These are phyloP conservation scores for Mayetiola destructor DNA, from an alignment of 2,888 invertebrate genomes.

Conservation along the genomic window DNA sequence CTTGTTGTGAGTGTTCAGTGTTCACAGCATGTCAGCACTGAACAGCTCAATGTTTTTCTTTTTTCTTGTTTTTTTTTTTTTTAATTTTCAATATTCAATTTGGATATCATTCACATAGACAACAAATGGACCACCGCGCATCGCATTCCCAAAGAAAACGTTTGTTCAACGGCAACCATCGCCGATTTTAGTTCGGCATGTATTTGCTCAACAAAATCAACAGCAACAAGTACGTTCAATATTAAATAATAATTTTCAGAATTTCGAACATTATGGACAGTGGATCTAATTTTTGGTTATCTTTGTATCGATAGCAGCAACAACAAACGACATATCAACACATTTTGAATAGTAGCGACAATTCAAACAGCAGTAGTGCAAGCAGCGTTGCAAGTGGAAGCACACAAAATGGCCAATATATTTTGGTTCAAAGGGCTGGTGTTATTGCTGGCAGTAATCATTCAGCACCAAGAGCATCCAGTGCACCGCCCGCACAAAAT, in stretches of 20 bases:
- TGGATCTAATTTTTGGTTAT: too few species aligned
- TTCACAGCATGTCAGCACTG: neutral
- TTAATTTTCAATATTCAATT: conserved; percentile 19
- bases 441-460: conserved; percentile 11
- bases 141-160: conserved; percentile 32
- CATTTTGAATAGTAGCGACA: neutral
- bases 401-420: conserved; percentile 48
- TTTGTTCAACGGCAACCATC: conserved; percentile 44
- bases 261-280: too few species aligned
- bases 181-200: conserved; percentile 49
- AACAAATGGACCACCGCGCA: conserved; percentile 29
- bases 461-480: conserved; percentile 61
- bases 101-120: neutral
- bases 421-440: conserved; percentile 61
- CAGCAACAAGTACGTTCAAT: neutral
- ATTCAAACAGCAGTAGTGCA: conserved; percentile 7
- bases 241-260: too few species aligned
- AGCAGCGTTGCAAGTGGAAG: neutral
- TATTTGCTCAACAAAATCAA: conserved; percentile 30
- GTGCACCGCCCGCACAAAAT: conserved; percentile 62
- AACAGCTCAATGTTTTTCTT: neutral
- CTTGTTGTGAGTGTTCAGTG: too few species aligned
- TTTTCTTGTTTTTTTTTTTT: too few species aligned
- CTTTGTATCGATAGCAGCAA: neutral
- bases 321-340: conserved; percentile 16